Percentiles rank a stretch among this genome's conserved stretches.
These are phyloP conservation scores for Sorex fumeus DNA, from an alignment of 2,113 vertebrate genomes.

Conservation along the genomic window DNA sequence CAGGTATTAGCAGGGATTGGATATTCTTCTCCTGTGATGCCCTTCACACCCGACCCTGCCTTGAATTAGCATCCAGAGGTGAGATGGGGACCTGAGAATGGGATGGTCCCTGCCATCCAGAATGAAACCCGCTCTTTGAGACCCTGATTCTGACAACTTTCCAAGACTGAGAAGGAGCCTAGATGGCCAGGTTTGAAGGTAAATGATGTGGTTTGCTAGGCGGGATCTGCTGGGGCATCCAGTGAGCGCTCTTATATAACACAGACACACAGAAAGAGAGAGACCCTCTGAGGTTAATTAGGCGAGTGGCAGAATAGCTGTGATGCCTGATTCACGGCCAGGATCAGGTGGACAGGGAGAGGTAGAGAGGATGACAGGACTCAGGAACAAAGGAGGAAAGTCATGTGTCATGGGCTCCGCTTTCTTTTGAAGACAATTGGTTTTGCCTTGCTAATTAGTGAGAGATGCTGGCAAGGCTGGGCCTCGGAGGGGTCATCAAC, in stretches of 20 bases:
- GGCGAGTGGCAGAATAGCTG: not conserved
- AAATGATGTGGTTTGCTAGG: slow-evolving; percentile 60
- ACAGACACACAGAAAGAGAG: not conserved
- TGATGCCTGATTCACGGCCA: slow-evolving; percentile 5
- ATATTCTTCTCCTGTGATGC: slow-evolving; percentile 89
- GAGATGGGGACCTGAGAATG: slow-evolving; percentile 77
- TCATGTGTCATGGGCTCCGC: not conserved
- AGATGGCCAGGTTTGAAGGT: slow-evolving; percentile 84
- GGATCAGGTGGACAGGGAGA: not conserved
- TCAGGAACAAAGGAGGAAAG: slow-evolving; percentile 14
- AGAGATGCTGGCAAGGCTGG: not conserved
- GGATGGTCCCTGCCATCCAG: slow-evolving; percentile 76
- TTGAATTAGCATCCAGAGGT: slow-evolving; percentile 78
- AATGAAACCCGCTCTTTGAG: slow-evolving; percentile 71
- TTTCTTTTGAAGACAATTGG: slow-evolving; percentile 11
- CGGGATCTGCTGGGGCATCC: not conserved
- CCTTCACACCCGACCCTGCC: slow-evolving; percentile 92
- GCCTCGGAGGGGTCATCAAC: not conserved
- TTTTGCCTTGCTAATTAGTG: not conserved
- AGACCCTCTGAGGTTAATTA: not conserved
- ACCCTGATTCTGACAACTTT: slow-evolving; percentile 69
- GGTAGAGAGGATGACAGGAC: not conserved
- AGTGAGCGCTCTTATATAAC: not conserved
- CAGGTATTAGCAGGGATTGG: slow-evolving; percentile 93
- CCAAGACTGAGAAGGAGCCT: slow-evolving; percentile 64